Evolutionary conservation across 2,888 invertebrate genomes (phyloP).

Genomic region (Busseola fusca): DNA sequence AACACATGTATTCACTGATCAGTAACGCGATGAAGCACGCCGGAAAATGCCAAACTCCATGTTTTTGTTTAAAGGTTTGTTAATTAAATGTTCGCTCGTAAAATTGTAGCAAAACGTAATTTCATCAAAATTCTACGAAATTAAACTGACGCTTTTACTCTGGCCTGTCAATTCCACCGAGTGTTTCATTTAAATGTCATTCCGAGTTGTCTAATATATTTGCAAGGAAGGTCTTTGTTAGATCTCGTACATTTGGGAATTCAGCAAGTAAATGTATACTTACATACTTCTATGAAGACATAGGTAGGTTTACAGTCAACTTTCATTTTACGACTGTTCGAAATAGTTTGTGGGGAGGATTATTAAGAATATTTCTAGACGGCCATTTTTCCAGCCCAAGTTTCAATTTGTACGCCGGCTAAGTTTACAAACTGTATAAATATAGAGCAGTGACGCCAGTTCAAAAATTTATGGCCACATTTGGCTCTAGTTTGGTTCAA

Average conservation of each 20-base stretch:
- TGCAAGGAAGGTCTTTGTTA: slow-evolving; percentile 58
- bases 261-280: slow-evolving; percentile 10
- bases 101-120: slow-evolving; percentile 13
- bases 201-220: slow-evolving; percentile 64
- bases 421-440: slow-evolving; percentile 50
- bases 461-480: slow-evolving; percentile 71
- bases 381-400: slow-evolving; percentile 35
- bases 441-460: slow-evolving; percentile 48
- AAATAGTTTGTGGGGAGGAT: slow-evolving; percentile 2
- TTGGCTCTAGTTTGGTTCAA: slow-evolving; percentile 71
- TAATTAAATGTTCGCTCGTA: slow-evolving; percentile 12
- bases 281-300: neutral
- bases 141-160: slow-evolving; percentile 59
- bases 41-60: slow-evolving; percentile 11
- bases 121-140: slow-evolving; percentile 61
- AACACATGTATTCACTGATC: slow-evolving; percentile 11
- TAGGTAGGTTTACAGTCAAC: neutral
- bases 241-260: slow-evolving; percentile 24
- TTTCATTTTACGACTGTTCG: slow-evolving; percentile 29
- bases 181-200: slow-evolving; percentile 67
- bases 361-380: slow-evolving; percentile 19
- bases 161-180: slow-evolving; percentile 63
- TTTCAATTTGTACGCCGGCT: slow-evolving; percentile 33
- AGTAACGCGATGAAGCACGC: neutral
- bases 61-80: slow-evolving; percentile 7